Percentiles rank a stretch among this genome's conserved stretches.
phyloP scores from a whole-genome alignment of 2,888 invertebrate species.

The Trichogramma dendrolimi region DNA sequence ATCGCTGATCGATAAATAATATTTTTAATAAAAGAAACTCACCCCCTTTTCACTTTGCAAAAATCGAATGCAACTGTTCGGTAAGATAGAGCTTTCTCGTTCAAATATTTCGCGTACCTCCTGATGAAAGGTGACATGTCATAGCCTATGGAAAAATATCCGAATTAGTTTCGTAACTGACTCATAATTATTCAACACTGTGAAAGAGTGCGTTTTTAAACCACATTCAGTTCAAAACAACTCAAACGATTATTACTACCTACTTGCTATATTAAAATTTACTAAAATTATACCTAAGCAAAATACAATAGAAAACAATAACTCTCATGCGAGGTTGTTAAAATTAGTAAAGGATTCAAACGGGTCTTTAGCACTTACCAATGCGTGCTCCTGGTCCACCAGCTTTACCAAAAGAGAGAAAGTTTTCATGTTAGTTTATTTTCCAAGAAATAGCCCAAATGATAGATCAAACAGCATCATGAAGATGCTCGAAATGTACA shows the following conservation, averaged over 20 bases:
- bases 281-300: too few relatives aligned
- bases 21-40: slow-evolving; percentile 47
- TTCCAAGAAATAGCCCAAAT: slow-evolving; percentile 26
- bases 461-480: too few relatives aligned
- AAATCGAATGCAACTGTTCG: slow-evolving; percentile 99
- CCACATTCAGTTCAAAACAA: background rate
- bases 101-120: slow-evolving; percentile 97
- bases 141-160: slow-evolving; percentile 67
- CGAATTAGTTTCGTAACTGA: background rate
- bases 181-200: background rate
- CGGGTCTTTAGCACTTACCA: slow-evolving; percentile 46
- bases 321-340: slow-evolving; percentile 7
- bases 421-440: slow-evolving; percentile 44
- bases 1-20: background rate
- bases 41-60: slow-evolving; percentile 99
- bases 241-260: background rate
- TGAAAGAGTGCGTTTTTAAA: background rate
- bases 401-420: slow-evolving; percentile 39
- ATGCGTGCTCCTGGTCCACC: slow-evolving; percentile 52
- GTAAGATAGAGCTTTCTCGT: slow-evolving; percentile 98
- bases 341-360: slow-evolving; percentile 18
- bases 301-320: background rate
- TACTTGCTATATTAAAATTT: background rate
- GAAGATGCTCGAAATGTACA: too few relatives aligned
- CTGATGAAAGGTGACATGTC: slow-evolving; percentile 99